A percentile compares a stretch with the other conserved stretches of the same genome.
Conservation (phyloP, 2,888 invertebrate genomes). For the Mesochorus sp. region DNA sequence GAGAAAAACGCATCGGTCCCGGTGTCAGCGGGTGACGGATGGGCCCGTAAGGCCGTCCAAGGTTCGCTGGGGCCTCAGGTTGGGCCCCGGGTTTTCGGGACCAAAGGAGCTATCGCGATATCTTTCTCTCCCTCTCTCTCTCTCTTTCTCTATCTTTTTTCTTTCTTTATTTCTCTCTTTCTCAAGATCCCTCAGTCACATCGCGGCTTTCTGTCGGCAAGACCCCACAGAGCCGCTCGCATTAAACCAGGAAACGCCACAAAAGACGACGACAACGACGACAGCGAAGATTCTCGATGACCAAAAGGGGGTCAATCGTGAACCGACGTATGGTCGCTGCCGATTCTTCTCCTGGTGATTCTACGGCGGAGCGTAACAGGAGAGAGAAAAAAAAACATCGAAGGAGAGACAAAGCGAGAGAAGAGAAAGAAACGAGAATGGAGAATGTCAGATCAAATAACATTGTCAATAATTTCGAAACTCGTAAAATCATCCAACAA, state of each 20-base stretch:
- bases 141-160: conserved; percentile 25
- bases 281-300: conserved; percentile 39
- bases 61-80: conserved; percentile 47
- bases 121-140: conserved; percentile 49
- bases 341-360: conserved; percentile 17
- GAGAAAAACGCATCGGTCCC: conserved; percentile 64
- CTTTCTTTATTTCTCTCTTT: conserved; percentile 48
- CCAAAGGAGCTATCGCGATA: conserved; percentile 31
- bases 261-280: conserved; percentile 40
- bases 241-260: conserved; percentile 60
- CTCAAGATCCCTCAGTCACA: conserved; percentile 37
- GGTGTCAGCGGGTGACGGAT: conserved; percentile 79
- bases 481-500: no score
- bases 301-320: conserved; percentile 63
- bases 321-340: conserved; percentile 39
- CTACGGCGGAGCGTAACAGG: conserved; percentile 2
- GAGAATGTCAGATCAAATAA: no score
- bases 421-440: conserved; percentile 5
- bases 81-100: conserved; percentile 45
- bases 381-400: conserved; percentile 24
- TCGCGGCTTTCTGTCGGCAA: conserved; percentile 59
- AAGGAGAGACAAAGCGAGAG: background rate
- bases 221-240: conserved; percentile 43
- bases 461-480: no score
- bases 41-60: conserved; percentile 72